Evolutionary conservation across 35 echinoderm and acorn worm genomes (phyloP).

Genomic region (Heliocidaris erythrogramma): DNA sequence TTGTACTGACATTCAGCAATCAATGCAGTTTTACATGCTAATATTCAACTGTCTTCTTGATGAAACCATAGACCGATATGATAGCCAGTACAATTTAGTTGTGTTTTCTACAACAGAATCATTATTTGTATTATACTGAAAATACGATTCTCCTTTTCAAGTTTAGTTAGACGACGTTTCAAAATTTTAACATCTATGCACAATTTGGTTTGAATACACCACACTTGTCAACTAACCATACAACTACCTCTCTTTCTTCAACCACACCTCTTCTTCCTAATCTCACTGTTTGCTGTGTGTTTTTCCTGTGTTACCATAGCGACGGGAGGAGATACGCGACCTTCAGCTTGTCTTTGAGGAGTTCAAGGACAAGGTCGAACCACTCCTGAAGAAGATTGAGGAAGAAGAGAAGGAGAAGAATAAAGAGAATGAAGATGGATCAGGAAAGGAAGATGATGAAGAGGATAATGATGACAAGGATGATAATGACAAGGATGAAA

Average conservation of each 20-base stretch:
- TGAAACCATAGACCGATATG: no score
- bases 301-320: constrained; percentile 59
- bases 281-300: not conserved
- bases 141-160: no score
- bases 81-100: no score
- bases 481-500: constrained; percentile 47
- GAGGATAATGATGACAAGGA: constrained; percentile 23
- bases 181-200: no score
- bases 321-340: constrained; percentile 86
- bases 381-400: constrained; percentile 24
- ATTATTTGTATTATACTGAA: no score
- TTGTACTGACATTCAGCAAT: no score
- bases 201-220: not conserved
- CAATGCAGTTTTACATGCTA: no score
- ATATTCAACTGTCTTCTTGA: no score
- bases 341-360: constrained; percentile 86
- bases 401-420: constrained; percentile 50
- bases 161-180: no score
- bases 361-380: constrained; percentile 60
- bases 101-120: no score
- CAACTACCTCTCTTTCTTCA: not conserved
- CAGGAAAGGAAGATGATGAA: constrained; percentile 15
- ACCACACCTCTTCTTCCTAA: not conserved
- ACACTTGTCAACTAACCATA: not conserved
- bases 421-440: constrained; percentile 24